Base-by-base conservation (phyloP, 2,888 invertebrate genomes). In the Cephus runcator region DNA sequence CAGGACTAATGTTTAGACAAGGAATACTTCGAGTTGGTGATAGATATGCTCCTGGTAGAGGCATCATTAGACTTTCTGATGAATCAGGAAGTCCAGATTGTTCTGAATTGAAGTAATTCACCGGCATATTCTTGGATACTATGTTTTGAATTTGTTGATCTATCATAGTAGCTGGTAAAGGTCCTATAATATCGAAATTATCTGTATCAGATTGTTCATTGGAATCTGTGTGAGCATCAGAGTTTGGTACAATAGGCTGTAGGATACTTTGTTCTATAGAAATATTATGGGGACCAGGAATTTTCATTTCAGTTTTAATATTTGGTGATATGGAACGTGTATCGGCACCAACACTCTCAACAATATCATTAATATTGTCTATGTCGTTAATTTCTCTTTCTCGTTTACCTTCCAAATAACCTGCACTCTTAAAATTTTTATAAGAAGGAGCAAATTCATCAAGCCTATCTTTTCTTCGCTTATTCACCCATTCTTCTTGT, bases 401-500 rank as follows among this genome's bases (percentile, higher is more conserved):
- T 40, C 1, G 40, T 35, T n/a, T 73, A 9, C 11, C 15, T n/a
- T 76, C 75, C 15, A 85, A 79, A 76, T 81, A 83, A 12, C 84
- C 85, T 34, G 81, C 84, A 76, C 83, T 85, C 12, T 83, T 82
- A 73, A 89, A 89, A 77, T 89, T 88, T 35, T 86, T 81, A 79
- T 90, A 90, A 36, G 82, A 79, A 23, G 98, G 98, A 1, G 96
- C 97, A 92, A 98, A 98, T 90, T 97, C 97, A 0, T 93, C 88
- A 34, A 93, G 92, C 82, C 98, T 93, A 87, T 96, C 95, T 76
- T 92, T 92, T 82, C 98, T 93, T 89, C 96, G 94, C 86, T 95
- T 95, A 81, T 95, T 93, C 11, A 96, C 93, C 94, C 96, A 96
- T 91, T 96, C 96, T 88, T 95, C 95, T 92, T 96, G 96, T 0